These are phyloP conservation scores for Gorsachius magnificus DNA, from an alignment of 2,797 vertebrate genomes.

Conservation along the genomic window DNA sequence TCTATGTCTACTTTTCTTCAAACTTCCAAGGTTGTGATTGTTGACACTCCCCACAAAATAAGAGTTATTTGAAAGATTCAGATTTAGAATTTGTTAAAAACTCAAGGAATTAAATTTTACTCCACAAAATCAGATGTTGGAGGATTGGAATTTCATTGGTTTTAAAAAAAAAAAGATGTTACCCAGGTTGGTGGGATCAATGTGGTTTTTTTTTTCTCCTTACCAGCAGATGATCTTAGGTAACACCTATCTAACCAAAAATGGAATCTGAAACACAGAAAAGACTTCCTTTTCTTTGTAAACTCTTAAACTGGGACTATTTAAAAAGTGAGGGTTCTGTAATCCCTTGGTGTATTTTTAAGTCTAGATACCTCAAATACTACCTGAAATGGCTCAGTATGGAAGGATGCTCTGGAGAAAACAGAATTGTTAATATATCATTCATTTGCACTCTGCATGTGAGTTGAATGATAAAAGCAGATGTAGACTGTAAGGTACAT, in stretches of 20 bases:
- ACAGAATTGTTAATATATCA: not conserved
- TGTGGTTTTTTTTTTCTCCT: not conserved
- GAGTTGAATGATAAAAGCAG: not conserved
- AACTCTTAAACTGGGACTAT: not conserved
- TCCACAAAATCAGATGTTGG: not conserved
- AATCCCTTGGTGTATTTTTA: not conserved
- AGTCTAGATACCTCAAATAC: not conserved
- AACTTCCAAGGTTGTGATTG: not conserved
- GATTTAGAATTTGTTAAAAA: not conserved
- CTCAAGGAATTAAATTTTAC: not conserved
- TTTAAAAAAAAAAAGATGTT: not conserved
- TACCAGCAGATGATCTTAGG: not conserved
- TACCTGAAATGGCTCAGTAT: not conserved
- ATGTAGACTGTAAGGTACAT: not conserved
- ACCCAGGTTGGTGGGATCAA: fast-evolving
- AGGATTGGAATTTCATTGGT: not conserved
- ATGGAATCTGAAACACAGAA: not conserved
- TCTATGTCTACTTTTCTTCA: not conserved
- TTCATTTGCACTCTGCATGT: not conserved
- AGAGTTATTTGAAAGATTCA: not conserved
- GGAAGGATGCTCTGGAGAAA: not conserved
- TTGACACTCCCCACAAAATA: not conserved
- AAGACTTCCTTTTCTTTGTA: not conserved
- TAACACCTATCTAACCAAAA: not conserved
- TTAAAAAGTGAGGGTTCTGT: not conserved